Base-by-base conservation (phyloP, 2,113 vertebrate genomes). In the Pollachius pollachius region DNA sequence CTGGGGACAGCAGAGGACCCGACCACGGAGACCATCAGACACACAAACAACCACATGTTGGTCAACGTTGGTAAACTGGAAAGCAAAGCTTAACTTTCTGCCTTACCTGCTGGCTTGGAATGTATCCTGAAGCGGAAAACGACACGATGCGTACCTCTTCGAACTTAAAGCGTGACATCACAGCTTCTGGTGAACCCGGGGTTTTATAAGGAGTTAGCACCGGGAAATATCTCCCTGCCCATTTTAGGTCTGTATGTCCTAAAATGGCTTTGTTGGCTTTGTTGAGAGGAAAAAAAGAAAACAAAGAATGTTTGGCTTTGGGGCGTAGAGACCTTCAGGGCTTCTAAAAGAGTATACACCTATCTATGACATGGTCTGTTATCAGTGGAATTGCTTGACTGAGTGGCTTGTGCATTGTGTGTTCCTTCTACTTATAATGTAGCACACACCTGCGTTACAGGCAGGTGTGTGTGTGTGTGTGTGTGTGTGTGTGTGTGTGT, bases 251-350 rank as follows among this genome's bases (percentile, higher is more conserved):
- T 52, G 59, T 60, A 27, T 62, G 69, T 77, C 77, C 69, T 23
- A 23, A 23, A 23, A 23, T 23, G 23, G 23, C 23, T 1, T 23
- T 23, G 23, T 23, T 23, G 23, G 23, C 23, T 34, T 23, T 62
- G 59, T 65, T 67, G 70, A 62, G 59, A 63, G 8, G 67, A 72
- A 62, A 56, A 62, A 9, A 77, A 78, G 81, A 60, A 34, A 34
- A 34, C 30, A 34, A 34, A 4, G 73, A 75, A 63, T 90, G 84
- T 91, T 93, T 91, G 84, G 57, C 71, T 88, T 89, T 73, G 37
- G 76, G 89, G 90, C 19, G 83, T 87, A 78, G 52, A 27, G 62
- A 17, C 65, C 64, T 65, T 60, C 8, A 34, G 57, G 25, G 5
- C 9, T 64, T 79, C 82, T 5, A 74, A 69, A 75, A 63, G 4